A percentile compares a stretch with the other conserved stretches of the same genome.
Evolutionary conservation across 2,888 invertebrate species (phyloP).

Genomic region (Cryptosula pallasiana): DNA sequence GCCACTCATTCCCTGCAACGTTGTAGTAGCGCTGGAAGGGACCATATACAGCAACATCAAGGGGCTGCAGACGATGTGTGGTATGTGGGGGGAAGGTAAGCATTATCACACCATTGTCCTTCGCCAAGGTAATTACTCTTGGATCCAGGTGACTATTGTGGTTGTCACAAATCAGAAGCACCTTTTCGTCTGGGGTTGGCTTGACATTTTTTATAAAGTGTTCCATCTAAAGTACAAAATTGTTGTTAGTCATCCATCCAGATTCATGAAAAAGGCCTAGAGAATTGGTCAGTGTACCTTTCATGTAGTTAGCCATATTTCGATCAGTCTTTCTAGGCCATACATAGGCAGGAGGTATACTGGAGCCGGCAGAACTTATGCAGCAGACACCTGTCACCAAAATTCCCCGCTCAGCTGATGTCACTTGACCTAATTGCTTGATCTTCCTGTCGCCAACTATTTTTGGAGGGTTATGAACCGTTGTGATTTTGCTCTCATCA

Average conservation of each 20-base stretch:
- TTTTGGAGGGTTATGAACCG: constrained; percentile 26
- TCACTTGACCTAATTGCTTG: constrained; percentile 25
- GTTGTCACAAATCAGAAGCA: constrained; percentile 35
- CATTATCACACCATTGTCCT: constrained; percentile 46
- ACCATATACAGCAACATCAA: constrained; percentile 49
- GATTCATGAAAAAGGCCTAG: constrained; percentile 8
- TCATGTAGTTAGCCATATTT: neutral
- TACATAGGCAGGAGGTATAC: constrained; percentile 26
- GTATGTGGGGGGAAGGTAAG: constrained; percentile 52
- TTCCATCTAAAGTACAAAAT: constrained; percentile 35
- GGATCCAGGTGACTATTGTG: constrained; percentile 37
- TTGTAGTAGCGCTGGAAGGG: constrained; percentile 47
- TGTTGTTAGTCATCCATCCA: too few relatives aligned
- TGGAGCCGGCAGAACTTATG: constrained; percentile 26
- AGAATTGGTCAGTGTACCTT: neutral
- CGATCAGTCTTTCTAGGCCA: constrained; percentile 26
- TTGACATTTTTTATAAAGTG: constrained; percentile 39
- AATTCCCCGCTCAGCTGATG: constrained; percentile 26
- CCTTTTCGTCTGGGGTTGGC: constrained; percentile 34
- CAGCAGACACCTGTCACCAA: constrained; percentile 25
- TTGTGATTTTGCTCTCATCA: constrained; percentile 5
- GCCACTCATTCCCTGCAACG: constrained; percentile 36
- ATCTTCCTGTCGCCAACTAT: constrained; percentile 20
- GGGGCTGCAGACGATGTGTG: constrained; percentile 52
- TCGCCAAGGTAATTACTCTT: constrained; percentile 37